Base-by-base conservation (phyloP, 2,888 invertebrate species). In the Drepana falcataria region DNA sequence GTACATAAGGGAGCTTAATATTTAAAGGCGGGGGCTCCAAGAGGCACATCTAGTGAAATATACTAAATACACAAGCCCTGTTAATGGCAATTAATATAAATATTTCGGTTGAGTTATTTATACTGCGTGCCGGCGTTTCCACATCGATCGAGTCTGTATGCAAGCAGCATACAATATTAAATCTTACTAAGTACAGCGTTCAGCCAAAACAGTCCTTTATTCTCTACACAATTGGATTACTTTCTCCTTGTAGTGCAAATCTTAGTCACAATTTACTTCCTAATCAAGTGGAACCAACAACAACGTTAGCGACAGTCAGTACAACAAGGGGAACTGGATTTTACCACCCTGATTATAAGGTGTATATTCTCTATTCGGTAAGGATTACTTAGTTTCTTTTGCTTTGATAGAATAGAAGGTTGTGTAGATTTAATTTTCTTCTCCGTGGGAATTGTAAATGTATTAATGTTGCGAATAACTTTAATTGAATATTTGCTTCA, bases 381-480 rank as follows among this genome's bases (percentile, higher is more conserved):
- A 35, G 52, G 53, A 9, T 44, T 54, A 48, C 57, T 59, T 59
- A 55, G 7, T 35, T 48, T 52, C 37, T 55, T 63, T 56, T 48
- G 49, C 35, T n/a, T 48, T 37, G 52, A 33, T 59, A 48, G 49
- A 35, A 54, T 51, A 9, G 44, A 52, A 44, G 53, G 53, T 59
- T 59, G 59, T 59, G 61, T 63, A 55, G 62, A 60, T 63, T 61
- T 62, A 61, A 64, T 65, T 64, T 65, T 64, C 62, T 63, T 61
- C 60, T 58, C 57, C 53, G 59, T 56, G 44, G 48, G 51, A 63
- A 61, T 60, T 54, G 58, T 65, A 58, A 60, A 59, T 61, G 58
- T 59, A 57, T 63, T 59, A 58, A 59, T 56, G 53, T 56, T 56
- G 49, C 44, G 47, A 54, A 48, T 51, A 33, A 35, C 35, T 9